Evolutionary conservation across 2,888 invertebrate genomes (phyloP).

Genomic region (Caenorhabditis auriculariae): DNA sequence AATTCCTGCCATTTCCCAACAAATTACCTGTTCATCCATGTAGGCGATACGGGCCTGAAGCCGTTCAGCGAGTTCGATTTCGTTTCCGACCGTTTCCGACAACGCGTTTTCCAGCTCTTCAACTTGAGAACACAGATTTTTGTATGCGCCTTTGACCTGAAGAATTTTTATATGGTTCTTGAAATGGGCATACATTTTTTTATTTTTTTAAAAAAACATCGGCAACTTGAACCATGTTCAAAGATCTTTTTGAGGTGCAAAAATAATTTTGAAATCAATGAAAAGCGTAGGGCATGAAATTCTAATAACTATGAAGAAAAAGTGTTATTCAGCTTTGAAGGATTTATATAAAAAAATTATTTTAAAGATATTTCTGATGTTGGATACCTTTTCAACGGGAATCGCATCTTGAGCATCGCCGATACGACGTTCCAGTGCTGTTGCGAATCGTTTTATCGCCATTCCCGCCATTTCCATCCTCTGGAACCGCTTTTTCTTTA

Average conservation of each 20-base stretch:
- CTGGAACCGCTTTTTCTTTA: constrained; percentile 10
- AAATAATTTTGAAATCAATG: too few relatives aligned
- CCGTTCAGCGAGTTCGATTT: constrained; percentile 3
- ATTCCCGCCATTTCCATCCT: constrained; percentile 15
- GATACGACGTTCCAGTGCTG: not conserved
- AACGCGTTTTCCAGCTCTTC: constrained; percentile 5
- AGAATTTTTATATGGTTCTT: not conserved
- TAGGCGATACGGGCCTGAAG: constrained; percentile 7
- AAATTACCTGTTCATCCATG: constrained; percentile 9
- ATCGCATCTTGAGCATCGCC: constrained; percentile 8
- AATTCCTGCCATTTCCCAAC: too few relatives aligned
- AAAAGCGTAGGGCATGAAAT: too few relatives aligned
- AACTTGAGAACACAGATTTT: not conserved
- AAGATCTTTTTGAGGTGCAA: too few relatives aligned
- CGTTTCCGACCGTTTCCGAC: constrained; percentile 1
- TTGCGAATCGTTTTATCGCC: constrained; percentile 5
- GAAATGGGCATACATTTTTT: too few relatives aligned
- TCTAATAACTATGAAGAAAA: too few relatives aligned
- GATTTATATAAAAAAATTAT: too few relatives aligned
- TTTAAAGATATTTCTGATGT: too few relatives aligned
- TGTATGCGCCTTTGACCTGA: not conserved
- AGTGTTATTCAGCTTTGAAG: too few relatives aligned
- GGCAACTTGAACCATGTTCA: too few relatives aligned
- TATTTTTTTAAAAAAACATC: too few relatives aligned
- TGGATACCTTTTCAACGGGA: constrained; percentile 4